phyloP scores from a whole-genome alignment of 1,140 invertebrate genomes.

The Hypsibius dujardini region DNA sequence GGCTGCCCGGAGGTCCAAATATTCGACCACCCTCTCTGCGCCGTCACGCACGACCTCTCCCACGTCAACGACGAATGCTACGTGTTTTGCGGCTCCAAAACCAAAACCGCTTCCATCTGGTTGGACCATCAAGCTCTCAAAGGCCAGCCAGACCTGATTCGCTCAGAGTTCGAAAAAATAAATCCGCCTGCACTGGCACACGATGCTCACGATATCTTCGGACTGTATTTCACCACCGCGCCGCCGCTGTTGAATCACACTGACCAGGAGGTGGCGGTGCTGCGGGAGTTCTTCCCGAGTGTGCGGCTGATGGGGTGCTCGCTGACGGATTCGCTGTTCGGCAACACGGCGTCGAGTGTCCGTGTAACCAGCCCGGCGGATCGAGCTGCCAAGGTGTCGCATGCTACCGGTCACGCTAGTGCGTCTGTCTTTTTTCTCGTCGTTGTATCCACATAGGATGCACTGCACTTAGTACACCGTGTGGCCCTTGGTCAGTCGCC shows the following conservation, averaged over 20 bases:
- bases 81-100: neutral
- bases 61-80: neutral
- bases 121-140: neutral
- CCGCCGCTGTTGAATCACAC: neutral
- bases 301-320: neutral
- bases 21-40: neutral
- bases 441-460: too few relatives aligned
- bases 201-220: slow-evolving; percentile 1
- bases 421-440: too few relatives aligned
- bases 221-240: neutral
- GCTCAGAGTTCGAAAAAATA: neutral
- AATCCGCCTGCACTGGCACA: neutral
- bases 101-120: neutral
- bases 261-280: neutral
- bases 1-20: neutral
- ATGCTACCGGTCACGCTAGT: too few relatives aligned
- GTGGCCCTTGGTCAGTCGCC: too few relatives aligned
- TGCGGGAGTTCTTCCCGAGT: neutral
- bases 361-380: too few relatives aligned
- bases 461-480: too few relatives aligned
- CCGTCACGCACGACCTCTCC: neutral
- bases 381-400: too few relatives aligned
- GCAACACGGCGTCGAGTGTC: slow-evolving; percentile 2
- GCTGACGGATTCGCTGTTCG: neutral
- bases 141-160: neutral